Evolutionary conservation across 2,113 vertebrate genomes (phyloP), one percentile per base, ranked within the genome.

Genomic region (Brachyhypopomus gauderio): DNA sequence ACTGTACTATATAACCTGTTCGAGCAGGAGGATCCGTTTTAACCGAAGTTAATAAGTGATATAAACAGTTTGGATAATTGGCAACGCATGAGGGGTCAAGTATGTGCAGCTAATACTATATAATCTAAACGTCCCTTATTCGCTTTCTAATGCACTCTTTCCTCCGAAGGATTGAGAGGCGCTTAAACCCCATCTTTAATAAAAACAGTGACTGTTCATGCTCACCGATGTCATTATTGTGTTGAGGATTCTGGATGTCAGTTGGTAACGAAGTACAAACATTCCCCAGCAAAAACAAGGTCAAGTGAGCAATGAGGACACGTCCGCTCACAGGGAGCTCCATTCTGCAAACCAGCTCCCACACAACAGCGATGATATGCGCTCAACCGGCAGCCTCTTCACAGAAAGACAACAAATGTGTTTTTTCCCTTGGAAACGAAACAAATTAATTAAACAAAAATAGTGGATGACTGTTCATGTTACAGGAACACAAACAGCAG

Each of bases 161-260:
- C n/a, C 20, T 30, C 64, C 17, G 30, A 19, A 38, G 30, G 5
- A 30, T 12, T 8, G 30, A 56, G 58, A 20, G 52, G 45, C 14
- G 45, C 12, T 41, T 41, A 41, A 41, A 9, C 7, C n/a, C 20
- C 17, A 62, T 59, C 8, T 19, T 17, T 58, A 27, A 60, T 8
- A 36, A 60, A 19, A 77, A 38, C 3, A 11, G 52, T 41, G 55
- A 41, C 45, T 11, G 45, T 52, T 52, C 8, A 52, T 8, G 63
- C 90, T 89, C 81, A 93, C 93, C 91, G 17, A 88, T 84, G 1
- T 86, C 75, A 0, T 81, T 82, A 41, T 78, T 45, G 16, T 52
- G 56, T 11, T 22, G 48, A 9, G 38, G 38, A 12, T 78, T 36
- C 69, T 82, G 25, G 79, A 20, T 38, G n/a, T 86, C 70, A 4